phyloP scores from a whole-genome alignment of 1,140 invertebrate genomes.

The Brevipalpus yothersi region DNA sequence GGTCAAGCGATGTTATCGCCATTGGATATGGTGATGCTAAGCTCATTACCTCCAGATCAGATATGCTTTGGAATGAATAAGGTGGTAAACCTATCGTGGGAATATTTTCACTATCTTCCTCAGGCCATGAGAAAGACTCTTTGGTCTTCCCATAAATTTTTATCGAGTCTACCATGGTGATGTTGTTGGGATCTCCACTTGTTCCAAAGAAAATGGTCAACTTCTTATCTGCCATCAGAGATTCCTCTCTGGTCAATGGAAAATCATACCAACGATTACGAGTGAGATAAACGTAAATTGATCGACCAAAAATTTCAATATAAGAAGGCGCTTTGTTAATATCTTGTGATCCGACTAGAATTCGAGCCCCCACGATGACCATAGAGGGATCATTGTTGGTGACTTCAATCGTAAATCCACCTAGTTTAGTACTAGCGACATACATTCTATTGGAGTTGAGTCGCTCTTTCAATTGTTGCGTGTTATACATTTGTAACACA shows the following conservation, averaged over 20 bases:
- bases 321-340: conserved; percentile 52
- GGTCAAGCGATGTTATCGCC: background rate
- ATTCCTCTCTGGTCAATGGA: conserved; percentile 78
- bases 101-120: conserved; percentile 53
- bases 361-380: conserved; percentile 50
- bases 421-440: conserved; percentile 60
- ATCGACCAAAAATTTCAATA: conserved; percentile 62
- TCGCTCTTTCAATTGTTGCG: conserved; percentile 72
- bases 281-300: conserved; percentile 39
- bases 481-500: conserved; percentile 78
- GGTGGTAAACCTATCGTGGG: background rate
- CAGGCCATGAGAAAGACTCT: conserved; percentile 86
- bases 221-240: conserved; percentile 73
- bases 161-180: conserved; percentile 77
- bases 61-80: background rate
- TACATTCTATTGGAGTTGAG: conserved; percentile 72
- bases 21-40: background rate
- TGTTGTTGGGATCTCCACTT: conserved; percentile 53
- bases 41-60: background rate
- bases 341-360: conserved; percentile 65
- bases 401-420: conserved; percentile 67
- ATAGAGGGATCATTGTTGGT: conserved; percentile 59
- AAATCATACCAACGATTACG: conserved; percentile 82
- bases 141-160: conserved; percentile 85
- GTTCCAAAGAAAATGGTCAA: conserved; percentile 57